A percentile compares a stretch with the other conserved stretches of the same genome.
phyloP scores from a whole-genome alignment of 1,140 invertebrate species.

The Augochlora pura region DNA sequence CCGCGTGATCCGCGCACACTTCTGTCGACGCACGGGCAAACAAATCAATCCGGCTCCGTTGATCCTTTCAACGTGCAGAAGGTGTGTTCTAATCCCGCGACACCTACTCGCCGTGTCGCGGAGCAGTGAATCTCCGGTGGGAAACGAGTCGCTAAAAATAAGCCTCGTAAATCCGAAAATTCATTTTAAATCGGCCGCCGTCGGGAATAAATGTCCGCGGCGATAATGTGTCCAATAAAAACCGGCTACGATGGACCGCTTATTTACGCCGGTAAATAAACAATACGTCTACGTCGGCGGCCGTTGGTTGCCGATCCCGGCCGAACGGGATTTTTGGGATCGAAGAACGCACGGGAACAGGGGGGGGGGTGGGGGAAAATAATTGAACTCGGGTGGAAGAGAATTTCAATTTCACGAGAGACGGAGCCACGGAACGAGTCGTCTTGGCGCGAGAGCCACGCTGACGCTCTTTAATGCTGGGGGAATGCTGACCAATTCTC shows the following conservation, averaged over 20 bases:
- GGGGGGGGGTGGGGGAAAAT: not conserved
- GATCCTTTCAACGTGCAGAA: not conserved
- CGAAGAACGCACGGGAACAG: not conserved
- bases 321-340: not conserved
- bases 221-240: conserved; percentile 9
- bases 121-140: not conserved
- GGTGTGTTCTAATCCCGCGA: not conserved
- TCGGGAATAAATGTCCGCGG: conserved; percentile 16
- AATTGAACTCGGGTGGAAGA: not conserved
- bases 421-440: not conserved
- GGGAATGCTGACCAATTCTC: conserved; percentile 35
- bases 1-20: no score
- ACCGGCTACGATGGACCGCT: not conserved
- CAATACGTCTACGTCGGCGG: not conserved
- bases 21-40: not conserved
- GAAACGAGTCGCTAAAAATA: not conserved
- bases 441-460: not conserved
- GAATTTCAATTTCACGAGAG: conserved; percentile 26
- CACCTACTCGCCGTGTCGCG: not conserved
- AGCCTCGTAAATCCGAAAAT: not conserved
- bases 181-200: conserved; percentile 1
- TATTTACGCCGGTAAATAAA: conserved; percentile 31
- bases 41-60: not conserved
- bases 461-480: not conserved
- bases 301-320: not conserved